A percentile compares a stretch with the other conserved stretches of the same genome.
Evolutionary conservation across 2,113 vertebrate species (phyloP).

Genomic region (Poeciliopsis occidentalis): DNA sequence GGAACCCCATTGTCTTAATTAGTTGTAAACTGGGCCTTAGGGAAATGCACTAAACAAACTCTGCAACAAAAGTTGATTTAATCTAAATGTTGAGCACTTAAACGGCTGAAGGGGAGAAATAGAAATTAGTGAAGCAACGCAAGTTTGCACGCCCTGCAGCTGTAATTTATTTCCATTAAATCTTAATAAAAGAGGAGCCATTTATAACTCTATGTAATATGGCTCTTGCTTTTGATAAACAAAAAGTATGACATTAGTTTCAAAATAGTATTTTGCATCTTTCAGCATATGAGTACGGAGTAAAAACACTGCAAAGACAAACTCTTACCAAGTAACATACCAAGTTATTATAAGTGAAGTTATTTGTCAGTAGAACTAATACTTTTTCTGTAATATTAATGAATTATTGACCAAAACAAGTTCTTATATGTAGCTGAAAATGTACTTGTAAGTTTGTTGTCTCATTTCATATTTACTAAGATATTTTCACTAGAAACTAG

Average conservation of each 20-base stretch:
- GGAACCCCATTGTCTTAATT: background rate
- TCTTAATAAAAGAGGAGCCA: background rate
- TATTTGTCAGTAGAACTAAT: no score
- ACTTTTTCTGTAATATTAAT: no score
- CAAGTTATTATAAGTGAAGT: no score
- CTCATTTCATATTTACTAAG: no score
- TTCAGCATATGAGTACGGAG: background rate
- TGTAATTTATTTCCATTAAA: background rate
- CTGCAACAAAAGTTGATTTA: background rate
- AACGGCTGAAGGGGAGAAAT: background rate
- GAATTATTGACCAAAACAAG: no score
- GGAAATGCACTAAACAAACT: background rate
- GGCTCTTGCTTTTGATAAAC: background rate
- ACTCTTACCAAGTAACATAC: no score
- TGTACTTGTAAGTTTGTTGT: no score
- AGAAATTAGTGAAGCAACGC: background rate
- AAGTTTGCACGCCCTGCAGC: background rate
- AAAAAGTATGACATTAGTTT: background rate
- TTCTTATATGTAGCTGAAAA: no score
- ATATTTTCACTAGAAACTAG: no score
- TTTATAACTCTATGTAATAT: background rate
- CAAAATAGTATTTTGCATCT: background rate
- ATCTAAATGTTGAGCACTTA: slow-evolving; percentile 2
- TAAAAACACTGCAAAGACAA: background rate
- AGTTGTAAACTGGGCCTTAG: background rate